phyloP scores from a whole-genome alignment of 1,140 invertebrate species.

The Stegodyphus mimosarum region DNA sequence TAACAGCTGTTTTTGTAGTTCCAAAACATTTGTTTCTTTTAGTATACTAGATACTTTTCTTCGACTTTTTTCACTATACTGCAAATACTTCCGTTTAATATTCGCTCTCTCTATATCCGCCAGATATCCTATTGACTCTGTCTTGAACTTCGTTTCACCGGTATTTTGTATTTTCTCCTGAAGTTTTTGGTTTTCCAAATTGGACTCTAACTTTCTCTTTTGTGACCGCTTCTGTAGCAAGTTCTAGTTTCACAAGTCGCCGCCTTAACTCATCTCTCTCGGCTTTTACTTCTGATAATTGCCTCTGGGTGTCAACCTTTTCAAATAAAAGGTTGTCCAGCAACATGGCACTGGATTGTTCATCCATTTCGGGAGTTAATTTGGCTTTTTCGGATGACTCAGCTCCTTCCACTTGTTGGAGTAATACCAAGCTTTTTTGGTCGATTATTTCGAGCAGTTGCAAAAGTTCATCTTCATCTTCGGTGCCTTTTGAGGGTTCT shows the following conservation, averaged over 20 bases:
- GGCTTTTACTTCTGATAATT: conserved; percentile 50
- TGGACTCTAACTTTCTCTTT: conserved; percentile 52
- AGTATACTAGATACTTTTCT: conserved; percentile 84
- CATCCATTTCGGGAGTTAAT: not conserved
- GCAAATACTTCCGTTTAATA: conserved; percentile 41
- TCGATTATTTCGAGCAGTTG: conserved; percentile 47
- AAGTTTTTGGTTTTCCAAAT: conserved; percentile 31
- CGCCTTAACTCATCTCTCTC: conserved; percentile 48
- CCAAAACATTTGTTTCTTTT: conserved; percentile 80
- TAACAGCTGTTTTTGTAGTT: conserved; percentile 84
- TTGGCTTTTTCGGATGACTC: not conserved
- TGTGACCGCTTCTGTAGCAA: conserved; percentile 47
- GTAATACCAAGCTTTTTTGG: conserved; percentile 46
- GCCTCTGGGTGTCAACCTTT: conserved; percentile 43
- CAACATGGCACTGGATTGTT: not conserved
- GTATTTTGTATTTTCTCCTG: conserved; percentile 33
- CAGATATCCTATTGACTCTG: conserved; percentile 7
- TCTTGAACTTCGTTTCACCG: not conserved
- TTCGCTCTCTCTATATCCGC: conserved; percentile 20
- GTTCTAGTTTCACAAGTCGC: conserved; percentile 55
- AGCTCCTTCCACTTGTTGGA: conserved; percentile 32
- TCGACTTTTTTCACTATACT: conserved; percentile 58
- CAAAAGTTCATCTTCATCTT: conserved; percentile 48
- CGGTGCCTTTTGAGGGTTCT: not conserved
- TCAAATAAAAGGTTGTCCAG: conserved; percentile 39